Evolutionary conservation across 2,113 vertebrate genomes (phyloP).

Genomic region (Dolichotis patagonum): DNA sequence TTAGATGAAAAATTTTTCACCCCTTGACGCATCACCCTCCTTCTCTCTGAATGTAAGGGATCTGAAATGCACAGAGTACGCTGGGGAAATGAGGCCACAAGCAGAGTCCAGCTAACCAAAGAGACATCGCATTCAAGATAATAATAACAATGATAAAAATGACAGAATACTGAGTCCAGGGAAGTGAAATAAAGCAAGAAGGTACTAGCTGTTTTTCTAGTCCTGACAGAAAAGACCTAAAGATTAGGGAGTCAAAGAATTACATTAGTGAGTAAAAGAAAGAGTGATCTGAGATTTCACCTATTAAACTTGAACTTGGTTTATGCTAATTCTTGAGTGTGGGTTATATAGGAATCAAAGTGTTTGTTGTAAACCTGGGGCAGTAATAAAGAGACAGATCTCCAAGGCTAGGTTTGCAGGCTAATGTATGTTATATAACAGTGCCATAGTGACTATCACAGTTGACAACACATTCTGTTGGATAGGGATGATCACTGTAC

Average conservation of each 20-base stretch:
- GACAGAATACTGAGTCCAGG: background rate
- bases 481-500: background rate
- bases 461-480: background rate
- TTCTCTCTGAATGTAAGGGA: background rate
- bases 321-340: background rate
- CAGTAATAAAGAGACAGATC: conserved; percentile 8
- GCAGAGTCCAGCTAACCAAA: background rate
- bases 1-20: background rate
- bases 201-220: background rate
- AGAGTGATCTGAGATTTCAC: background rate
- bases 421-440: background rate
- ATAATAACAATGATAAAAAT: background rate
- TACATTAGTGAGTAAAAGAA: background rate
- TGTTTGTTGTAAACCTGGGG: background rate
- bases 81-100: background rate
- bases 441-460: background rate
- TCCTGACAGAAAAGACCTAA: background rate
- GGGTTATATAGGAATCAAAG: background rate
- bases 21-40: background rate
- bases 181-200: background rate
- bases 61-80: background rate
- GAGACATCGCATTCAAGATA: background rate
- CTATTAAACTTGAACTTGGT: background rate
- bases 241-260: background rate
- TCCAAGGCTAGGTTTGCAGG: background rate